Evolutionary conservation across 2,113 vertebrate genomes (phyloP).

Genomic region (Phalacrocorax pelagicus): DNA sequence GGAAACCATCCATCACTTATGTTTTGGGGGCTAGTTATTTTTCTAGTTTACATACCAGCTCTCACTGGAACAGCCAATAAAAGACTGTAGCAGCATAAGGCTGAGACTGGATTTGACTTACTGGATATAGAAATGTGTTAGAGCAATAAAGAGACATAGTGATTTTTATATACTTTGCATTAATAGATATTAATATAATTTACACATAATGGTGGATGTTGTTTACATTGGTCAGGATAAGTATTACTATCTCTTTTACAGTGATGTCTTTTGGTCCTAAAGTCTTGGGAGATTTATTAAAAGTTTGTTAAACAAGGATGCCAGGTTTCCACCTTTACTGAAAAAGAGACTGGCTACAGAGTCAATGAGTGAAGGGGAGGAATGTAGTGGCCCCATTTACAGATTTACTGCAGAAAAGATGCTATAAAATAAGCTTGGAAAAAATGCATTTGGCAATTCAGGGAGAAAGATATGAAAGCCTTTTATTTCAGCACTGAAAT

Average conservation of each 20-base stretch:
- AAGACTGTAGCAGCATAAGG: background rate
- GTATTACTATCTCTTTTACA: background rate
- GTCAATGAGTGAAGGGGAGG: background rate
- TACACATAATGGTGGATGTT: background rate
- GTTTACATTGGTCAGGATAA: background rate
- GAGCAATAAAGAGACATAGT: background rate
- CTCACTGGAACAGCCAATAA: background rate
- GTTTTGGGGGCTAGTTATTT: background rate
- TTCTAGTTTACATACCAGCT: background rate
- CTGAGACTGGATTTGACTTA: background rate
- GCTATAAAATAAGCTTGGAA: background rate
- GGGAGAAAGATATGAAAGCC: background rate
- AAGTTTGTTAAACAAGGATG: background rate
- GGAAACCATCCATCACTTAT: background rate
- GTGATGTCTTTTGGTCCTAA: background rate
- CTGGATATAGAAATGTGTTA: background rate
- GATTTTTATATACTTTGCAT: background rate
- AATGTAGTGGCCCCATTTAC: background rate
- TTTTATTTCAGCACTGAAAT: background rate
- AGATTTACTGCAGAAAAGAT: background rate
- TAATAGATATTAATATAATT: background rate
- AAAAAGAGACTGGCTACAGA: background rate
- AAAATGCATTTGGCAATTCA: background rate
- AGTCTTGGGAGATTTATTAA: background rate
- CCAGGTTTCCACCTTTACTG: background rate